Base-by-base conservation (phyloP, 2,113 vertebrate genomes). In the Clarias gariepinus region DNA sequence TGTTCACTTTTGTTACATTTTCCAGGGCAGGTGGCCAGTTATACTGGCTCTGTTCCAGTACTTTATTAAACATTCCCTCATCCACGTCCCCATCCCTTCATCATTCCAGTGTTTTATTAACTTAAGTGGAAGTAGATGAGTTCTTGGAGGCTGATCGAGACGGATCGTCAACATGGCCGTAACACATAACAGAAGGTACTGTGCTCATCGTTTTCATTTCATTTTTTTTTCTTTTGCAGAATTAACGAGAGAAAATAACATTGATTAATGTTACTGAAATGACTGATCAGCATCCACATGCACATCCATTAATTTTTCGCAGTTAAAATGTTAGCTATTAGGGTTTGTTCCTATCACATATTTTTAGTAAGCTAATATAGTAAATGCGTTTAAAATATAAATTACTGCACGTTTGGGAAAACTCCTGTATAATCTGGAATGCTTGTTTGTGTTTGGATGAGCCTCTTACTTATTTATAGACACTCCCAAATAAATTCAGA, bases 41-140 rank as follows among this genome's bases (percentile, higher is more conserved):
- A 57, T 16, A 41, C 41, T 74, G 68, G 23, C 33, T 84, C 68
- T 74, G 12, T 77, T 77, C 73, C 73, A 77, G 15, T 52, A 74
- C 23, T 52, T 74, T 74, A 74, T 74, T 74, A 53, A 53, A 53
- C 73, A 53, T 77, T 77, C 73, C 73, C 73, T 74, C 36, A 47
- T 74, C 36, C 71, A 12, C 36, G 5, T 53, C 47, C 23, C 36
- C 11, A 5, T 23, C 33, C 69, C 30, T 30, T 3, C 9, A 2
- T 36, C 36, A 13, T 74, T 47, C 36, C 71, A 74, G 25, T 21
- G 36, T 74, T 74, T 47, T 47, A 74, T 74, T 74, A 47, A 74
- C 71, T 12, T 47, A 41, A 76, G 23, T 53, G 47, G 73, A 76
- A 1, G 52, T 76, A 76, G 47, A 76, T 53, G 73, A 73, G 71